These are phyloP conservation scores for Cephus nigrinus DNA, from an alignment of 2,888 invertebrate species.

Conservation along the genomic window DNA sequence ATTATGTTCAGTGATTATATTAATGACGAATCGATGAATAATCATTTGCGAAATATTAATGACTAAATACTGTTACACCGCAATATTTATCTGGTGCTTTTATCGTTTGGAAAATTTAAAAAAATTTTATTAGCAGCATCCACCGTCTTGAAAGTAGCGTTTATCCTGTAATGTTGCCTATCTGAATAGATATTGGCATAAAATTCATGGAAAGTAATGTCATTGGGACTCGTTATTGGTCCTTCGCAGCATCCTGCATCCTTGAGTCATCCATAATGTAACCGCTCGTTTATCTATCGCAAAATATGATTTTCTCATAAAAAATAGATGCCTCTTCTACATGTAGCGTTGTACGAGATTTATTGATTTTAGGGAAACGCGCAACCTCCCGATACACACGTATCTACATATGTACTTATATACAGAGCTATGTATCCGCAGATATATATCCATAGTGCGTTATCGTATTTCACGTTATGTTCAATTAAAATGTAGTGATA, in stretches of 20 bases:
- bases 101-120: neutral
- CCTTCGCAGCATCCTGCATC: neutral
- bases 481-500: neutral
- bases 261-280: neutral
- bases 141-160: neutral
- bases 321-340: neutral
- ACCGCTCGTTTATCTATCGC: neutral
- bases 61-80: neutral
- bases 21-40: neutral
- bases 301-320: neutral
- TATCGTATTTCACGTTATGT: neutral
- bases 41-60: neutral
- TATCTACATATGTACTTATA: neutral
- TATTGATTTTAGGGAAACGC: neutral
- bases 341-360: neutral
- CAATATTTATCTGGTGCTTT: neutral
- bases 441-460: neutral
- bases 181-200: neutral
- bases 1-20: neutral
- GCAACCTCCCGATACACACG: neutral
- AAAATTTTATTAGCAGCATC: neutral
- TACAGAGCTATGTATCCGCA: neutral
- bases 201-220: neutral
- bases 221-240: too few relatives aligned
- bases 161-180: neutral